These are phyloP conservation scores for Pyrgilauda ruficollis DNA, from an alignment of 2,113 vertebrate species.

Conservation along the genomic window DNA sequence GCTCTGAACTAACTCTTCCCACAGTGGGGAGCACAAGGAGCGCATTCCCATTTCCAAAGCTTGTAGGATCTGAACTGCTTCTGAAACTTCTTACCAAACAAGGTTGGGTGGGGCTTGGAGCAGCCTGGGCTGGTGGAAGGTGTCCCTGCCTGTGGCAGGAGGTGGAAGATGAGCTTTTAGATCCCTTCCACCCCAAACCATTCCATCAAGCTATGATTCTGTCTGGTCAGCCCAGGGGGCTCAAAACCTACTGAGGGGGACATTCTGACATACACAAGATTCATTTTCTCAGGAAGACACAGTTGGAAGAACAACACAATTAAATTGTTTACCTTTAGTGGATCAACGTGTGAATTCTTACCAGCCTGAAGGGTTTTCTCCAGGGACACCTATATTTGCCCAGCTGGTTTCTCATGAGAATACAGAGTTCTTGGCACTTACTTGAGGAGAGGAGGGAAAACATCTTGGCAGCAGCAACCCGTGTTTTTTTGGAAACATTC, in stretches of 20 bases:
- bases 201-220: background rate
- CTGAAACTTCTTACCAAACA: background rate
- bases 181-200: background rate
- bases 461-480: background rate
- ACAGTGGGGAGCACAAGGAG: background rate
- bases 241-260: background rate
- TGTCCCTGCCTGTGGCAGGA: background rate
- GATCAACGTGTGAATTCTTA: background rate
- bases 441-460: background rate
- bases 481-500: background rate
- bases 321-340: background rate
- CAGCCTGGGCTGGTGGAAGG: background rate
- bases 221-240: background rate
- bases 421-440: constrained; percentile 20
- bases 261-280: background rate
- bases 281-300: background rate
- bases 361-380: constrained; percentile 6
- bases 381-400: background rate
- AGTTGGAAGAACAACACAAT: background rate
- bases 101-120: fast-evolving
- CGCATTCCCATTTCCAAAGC: background rate
- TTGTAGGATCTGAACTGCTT: background rate
- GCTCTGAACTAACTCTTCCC: background rate
- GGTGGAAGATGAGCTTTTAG: background rate
- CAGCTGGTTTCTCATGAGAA: background rate